Base-by-base conservation (phyloP, 2,888 invertebrate genomes). In the Calameuta idolon region DNA sequence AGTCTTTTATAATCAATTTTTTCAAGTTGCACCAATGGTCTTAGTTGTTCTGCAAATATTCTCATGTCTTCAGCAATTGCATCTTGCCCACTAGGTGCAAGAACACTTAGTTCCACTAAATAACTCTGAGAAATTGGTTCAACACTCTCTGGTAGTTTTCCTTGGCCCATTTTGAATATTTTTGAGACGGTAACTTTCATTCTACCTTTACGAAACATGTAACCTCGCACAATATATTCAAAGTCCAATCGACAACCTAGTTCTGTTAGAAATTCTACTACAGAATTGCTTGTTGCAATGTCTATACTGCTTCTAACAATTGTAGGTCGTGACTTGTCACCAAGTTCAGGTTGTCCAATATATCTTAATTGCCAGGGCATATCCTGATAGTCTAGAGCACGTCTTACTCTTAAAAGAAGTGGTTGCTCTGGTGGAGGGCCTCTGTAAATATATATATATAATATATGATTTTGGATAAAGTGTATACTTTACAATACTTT, bases 131-230 rank as follows among this genome's bases (percentile, higher is more conserved):
- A 97, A 85, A 98, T 95, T 0, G 97, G 95, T 89, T 98, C 98
- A 69, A 95, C 93, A 85, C 93, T 94, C 83, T 96, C 95, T 68
- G 94, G 93, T 35, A 94, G 93, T 88, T 96, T 96, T 69, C 95
- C 95, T 77, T 96, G 95, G 71, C 94, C 94, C 91, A 96, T 95
- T 94, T 97, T 98, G 87, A 96, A 97, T 79, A 98, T 96, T 92
- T 98, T 98, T 0, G 98, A 97, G 0, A 99, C 98, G 1, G 98
- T 98, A 33, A 98, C 96, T 92, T 99, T 99, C 97, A 99, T 98
- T 80, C 98, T 94, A 0, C 98, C 99, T 92, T 99, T 99, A 79
- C 98, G 94, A 88, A 98, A 98, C 96, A 98, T 97, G 88, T 96
- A 98, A 30, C 95, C 99, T 92, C 98, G 95, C 1, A 97, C 95